Evolutionary conservation across 2,888 invertebrate genomes (phyloP).

Genomic region (Philonicus albiceps): DNA sequence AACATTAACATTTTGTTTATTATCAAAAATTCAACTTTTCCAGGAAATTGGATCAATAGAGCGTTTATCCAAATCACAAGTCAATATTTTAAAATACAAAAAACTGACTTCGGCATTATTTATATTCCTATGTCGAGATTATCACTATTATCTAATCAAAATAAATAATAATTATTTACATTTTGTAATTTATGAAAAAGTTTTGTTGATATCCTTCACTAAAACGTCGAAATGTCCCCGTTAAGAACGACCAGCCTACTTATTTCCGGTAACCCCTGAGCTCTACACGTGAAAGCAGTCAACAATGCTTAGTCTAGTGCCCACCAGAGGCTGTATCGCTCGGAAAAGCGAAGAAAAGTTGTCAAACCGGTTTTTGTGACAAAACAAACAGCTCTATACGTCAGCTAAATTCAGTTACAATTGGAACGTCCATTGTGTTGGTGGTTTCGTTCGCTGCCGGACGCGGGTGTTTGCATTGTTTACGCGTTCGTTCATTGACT

Average conservation of each 20-base stretch:
- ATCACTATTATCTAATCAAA: too few relatives aligned
- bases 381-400: constrained; percentile 11
- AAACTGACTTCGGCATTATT: too few relatives aligned
- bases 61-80: too few relatives aligned
- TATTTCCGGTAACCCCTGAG: not conserved
- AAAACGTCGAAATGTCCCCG: not conserved
- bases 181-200: too few relatives aligned
- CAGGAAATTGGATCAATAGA: too few relatives aligned
- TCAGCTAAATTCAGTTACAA: constrained; percentile 33
- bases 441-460: not conserved
- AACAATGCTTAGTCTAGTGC: not conserved
- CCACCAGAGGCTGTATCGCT: not conserved
- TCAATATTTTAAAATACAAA: too few relatives aligned
- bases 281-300: not conserved
- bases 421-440: not conserved
- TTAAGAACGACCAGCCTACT: not conserved
- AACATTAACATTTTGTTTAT: too few relatives aligned
- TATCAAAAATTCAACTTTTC: too few relatives aligned
- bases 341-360: not conserved
- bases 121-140: too few relatives aligned
- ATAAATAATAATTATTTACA: too few relatives aligned
- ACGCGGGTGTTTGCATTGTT: not conserved
- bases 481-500: constrained; percentile 33
- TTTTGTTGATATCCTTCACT: too few relatives aligned
- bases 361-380: constrained; percentile 34